Evolutionary conservation across 2,888 invertebrate species (phyloP).

Genomic region (Lysandra bellargus): DNA sequence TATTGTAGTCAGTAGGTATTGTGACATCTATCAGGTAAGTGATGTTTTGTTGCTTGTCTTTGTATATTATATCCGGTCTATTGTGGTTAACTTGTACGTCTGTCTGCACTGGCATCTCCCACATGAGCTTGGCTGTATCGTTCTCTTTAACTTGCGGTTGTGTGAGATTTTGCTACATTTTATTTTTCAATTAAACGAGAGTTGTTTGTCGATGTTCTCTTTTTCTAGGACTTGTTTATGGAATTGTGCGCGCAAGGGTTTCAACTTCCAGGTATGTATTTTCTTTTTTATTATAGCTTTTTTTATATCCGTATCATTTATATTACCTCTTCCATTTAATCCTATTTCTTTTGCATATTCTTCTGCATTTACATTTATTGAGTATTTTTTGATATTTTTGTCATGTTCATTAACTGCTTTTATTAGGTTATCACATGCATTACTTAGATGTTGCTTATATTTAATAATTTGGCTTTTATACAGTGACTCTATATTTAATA

Average conservation of each 20-base stretch:
- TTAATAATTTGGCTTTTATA: slow-evolving; percentile 38
- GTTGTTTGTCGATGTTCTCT: too few relatives aligned
- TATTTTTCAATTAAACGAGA: not conserved
- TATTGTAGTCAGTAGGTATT: too few relatives aligned
- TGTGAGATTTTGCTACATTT: too few relatives aligned
- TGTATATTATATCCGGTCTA: too few relatives aligned
- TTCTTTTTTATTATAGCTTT: slow-evolving; percentile 2
- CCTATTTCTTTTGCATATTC: slow-evolving; percentile 31
- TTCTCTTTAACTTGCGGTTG: too few relatives aligned
- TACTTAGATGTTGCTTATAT: slow-evolving; percentile 35
- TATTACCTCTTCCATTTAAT: not conserved
- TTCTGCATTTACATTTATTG: slow-evolving; percentile 34
- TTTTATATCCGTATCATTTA: slow-evolving; percentile 1
- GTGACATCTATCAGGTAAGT: too few relatives aligned
- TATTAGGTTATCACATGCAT: slow-evolving; percentile 31
- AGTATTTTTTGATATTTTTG: slow-evolving; percentile 36
- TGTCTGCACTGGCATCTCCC: too few relatives aligned
- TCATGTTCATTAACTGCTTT: slow-evolving; percentile 35
- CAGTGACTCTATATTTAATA: slow-evolving; percentile 35
- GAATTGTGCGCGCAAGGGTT: not conserved
- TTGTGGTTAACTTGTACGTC: too few relatives aligned
- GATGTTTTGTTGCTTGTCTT: too few relatives aligned
- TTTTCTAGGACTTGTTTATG: not conserved
- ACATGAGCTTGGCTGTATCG: too few relatives aligned
- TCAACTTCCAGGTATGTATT: not conserved